A percentile compares a stretch with the other conserved stretches of the same genome.
Conservation (phyloP, 2,797 vertebrate species). For the Lagodon rhomboides region DNA sequence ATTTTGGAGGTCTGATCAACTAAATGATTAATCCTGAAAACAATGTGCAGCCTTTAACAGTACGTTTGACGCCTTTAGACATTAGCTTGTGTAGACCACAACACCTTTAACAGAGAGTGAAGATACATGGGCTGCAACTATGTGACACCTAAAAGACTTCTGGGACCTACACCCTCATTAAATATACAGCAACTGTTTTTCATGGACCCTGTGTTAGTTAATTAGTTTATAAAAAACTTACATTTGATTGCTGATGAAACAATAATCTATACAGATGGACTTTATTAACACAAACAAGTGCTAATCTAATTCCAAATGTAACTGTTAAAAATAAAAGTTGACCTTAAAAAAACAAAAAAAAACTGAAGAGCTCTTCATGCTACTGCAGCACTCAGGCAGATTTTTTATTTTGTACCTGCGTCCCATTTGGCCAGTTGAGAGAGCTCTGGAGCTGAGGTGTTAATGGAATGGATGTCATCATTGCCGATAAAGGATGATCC, state of each 20-base stretch:
- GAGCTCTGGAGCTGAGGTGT: slow-evolving; percentile 82
- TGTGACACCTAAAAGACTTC: too few species aligned
- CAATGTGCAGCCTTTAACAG: too few species aligned
- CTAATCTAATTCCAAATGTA: neutral
- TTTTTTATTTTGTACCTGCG: slow-evolving; percentile 82
- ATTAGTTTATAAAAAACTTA: neutral
- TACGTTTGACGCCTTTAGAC: neutral
- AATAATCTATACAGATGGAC: neutral
- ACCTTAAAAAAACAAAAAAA: neutral
- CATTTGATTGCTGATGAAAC: neutral
- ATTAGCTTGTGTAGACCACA: neutral
- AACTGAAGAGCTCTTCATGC: neutral
- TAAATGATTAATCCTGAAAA: too few species aligned
- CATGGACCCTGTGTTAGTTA: neutral
- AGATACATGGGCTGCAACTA: neutral
- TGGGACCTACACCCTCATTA: too few species aligned
- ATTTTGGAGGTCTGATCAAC: too few species aligned
- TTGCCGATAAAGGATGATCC: slow-evolving; percentile 91
- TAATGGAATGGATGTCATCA: slow-evolving; percentile 89
- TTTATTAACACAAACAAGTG: neutral
- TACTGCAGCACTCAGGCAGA: neutral
- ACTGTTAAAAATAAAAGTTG: neutral
- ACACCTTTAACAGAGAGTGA: neutral
- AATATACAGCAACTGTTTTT: neutral
- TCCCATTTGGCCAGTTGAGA: slow-evolving; percentile 91